phyloP scores from a whole-genome alignment of 2,888 invertebrate genomes.

The Seira sanloemensis region DNA sequence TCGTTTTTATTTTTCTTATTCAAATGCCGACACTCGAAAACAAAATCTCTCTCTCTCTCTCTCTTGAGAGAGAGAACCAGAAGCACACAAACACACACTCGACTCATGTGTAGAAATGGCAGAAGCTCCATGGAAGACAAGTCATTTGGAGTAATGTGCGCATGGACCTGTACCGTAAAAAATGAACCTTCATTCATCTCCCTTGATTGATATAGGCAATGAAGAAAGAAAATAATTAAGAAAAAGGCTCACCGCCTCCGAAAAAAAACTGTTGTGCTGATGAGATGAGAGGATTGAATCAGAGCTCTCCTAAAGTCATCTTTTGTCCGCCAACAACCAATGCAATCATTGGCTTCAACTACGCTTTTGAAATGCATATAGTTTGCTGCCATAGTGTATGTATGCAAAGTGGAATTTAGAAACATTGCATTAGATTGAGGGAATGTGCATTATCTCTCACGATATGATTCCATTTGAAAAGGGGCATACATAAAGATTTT shows the following conservation, averaged over 20 bases:
- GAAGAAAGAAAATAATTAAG: slow-evolving; percentile 38
- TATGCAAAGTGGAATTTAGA: not conserved
- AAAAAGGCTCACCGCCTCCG: slow-evolving; percentile 48
- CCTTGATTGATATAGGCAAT: slow-evolving; percentile 59
- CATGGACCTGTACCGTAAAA: slow-evolving; percentile 30
- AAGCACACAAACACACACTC: not conserved
- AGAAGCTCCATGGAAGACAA: slow-evolving; percentile 42
- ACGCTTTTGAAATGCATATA: too few relatives aligned
- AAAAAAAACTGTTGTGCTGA: slow-evolving; percentile 16
- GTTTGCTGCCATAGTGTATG: too few relatives aligned
- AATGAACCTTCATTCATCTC: slow-evolving; percentile 55
- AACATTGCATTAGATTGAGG: not conserved
- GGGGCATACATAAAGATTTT: too few relatives aligned
- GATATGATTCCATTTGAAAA: not conserved
- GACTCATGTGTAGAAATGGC: slow-evolving; percentile 35
- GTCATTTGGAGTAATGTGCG: slow-evolving; percentile 4
- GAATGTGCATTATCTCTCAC: slow-evolving; percentile 8
- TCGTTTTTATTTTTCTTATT: slow-evolving; percentile 15
- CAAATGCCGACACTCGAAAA: slow-evolving; percentile 49
- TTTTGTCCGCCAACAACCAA: slow-evolving; percentile 17
- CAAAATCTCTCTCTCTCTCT: not conserved
- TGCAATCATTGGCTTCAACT: too few relatives aligned
- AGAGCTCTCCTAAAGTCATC: slow-evolving; percentile 32
- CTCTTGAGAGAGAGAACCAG: not conserved
- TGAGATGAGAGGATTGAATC: slow-evolving; percentile 49